Base-by-base conservation (phyloP, 2,113 vertebrate genomes). In the Gymnobelideus leadbeateri region DNA sequence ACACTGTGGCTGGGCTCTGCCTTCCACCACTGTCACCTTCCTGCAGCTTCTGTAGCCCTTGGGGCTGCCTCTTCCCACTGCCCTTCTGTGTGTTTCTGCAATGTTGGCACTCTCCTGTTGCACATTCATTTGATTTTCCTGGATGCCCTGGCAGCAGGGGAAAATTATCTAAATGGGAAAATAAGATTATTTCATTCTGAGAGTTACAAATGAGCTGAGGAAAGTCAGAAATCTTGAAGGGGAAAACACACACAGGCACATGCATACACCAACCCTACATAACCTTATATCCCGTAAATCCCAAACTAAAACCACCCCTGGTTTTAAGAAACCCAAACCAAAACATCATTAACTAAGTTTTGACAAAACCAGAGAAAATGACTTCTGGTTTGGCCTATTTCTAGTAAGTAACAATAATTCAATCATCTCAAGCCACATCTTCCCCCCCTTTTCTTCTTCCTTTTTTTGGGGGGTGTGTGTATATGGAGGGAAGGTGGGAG, bases 341-440 rank as follows among this genome's bases (percentile, higher is more conserved):
- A 93, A 93, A 51, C 3, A 91, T 57, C 91, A 53, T 51, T 89
- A 84, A 61, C 31, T 68, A 50, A 24, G 50, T 51, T 91, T 55
- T 91, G 84, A 84, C 24, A 43, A 43, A 91, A 91, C 89, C 23
- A 90, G 24, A 51, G 53, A 89, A 91, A 68, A 53, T 90, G 91
- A 95, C 37, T 84, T 92, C 47, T 90, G n/a, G 2, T 51, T 90
- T 92, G 51, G 53, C 68, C 23, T 94, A 57, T 94, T 95, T 77
- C 84, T 94, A 92, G 92, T 91, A 92, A 90, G 47, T 51, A 95
- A 46, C 91, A 96, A 43, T 89, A 89, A 53, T 25, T 37, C 14
- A 84, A 26, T 24, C 49, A 53, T 51, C 89, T 31, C 19, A 21
- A 91, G 12, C n/a, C 26, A 52, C 8, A 25, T 93, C n/a, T 91